Evolutionary conservation across 2,113 vertebrate species (phyloP).

Genomic region (Rhinichthys klamathensis): DNA sequence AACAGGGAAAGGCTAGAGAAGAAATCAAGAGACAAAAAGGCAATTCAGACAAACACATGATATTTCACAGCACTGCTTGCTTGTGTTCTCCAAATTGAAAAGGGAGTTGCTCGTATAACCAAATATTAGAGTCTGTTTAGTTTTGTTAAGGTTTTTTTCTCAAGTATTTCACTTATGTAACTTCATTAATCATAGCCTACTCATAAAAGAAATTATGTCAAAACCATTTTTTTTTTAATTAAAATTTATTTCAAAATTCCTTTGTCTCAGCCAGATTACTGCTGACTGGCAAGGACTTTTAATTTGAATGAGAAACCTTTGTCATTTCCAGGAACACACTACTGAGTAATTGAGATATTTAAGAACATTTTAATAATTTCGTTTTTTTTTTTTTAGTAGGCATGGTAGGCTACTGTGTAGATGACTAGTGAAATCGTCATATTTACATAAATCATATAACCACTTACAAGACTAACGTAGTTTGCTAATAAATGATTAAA

Average conservation of each 20-base stretch:
- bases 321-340: too few relatives aligned
- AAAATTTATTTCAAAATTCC: not conserved
- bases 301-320: not conserved
- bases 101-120: not conserved
- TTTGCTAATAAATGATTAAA: conserved; percentile 1
- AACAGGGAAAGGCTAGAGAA: not conserved
- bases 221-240: not conserved
- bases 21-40: not conserved
- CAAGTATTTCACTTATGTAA: not conserved
- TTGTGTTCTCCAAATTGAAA: not conserved
- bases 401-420: not conserved
- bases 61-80: too few relatives aligned
- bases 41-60: not conserved
- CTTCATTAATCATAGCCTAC: not conserved
- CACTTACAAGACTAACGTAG: not conserved
- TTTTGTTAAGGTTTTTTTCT: not conserved
- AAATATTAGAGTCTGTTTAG: not conserved
- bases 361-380: not conserved
- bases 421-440: not conserved
- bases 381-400: not conserved
- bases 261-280: not conserved
- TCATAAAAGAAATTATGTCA: not conserved
- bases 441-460: not conserved
- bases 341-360: not conserved
- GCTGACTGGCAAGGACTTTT: not conserved